Conservation (phyloP, 2,797 vertebrate species). For the Cryptoblepharus egeriae region DNA sequence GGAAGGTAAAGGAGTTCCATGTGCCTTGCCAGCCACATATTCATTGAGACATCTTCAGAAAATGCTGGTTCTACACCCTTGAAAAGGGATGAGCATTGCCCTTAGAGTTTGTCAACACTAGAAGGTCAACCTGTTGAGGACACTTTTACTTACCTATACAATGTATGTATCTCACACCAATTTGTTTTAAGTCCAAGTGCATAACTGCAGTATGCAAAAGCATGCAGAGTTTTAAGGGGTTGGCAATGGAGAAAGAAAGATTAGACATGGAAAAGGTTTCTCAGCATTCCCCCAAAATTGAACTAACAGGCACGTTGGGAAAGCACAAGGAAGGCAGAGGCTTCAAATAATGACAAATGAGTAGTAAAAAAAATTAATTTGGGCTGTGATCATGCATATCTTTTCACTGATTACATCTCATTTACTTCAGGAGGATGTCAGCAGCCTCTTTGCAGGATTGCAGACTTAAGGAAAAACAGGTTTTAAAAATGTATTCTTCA, state of each 20-base stretch:
- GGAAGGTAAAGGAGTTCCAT: no score
- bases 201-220: constrained; percentile 49
- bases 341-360: constrained; percentile 14
- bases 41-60: no score
- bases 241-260: constrained; percentile 18
- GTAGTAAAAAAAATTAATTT: background rate
- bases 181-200: constrained; percentile 22
- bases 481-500: rapidly evolving
- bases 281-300: constrained; percentile 2
- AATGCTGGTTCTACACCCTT: no score
- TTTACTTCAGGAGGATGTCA: background rate
- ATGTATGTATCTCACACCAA: background rate
- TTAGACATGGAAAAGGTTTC: constrained; percentile 2
- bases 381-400: background rate
- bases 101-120: no score
- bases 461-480: background rate
- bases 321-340: background rate
- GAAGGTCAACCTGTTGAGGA: no score
- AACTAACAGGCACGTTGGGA: constrained; percentile 17
- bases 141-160: no score
- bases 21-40: no score
- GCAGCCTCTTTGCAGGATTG: background rate
- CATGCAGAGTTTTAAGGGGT: constrained; percentile 68
- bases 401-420: background rate
- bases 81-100: no score